Percentiles rank a stretch among this genome's conserved stretches.
Conservation (phyloP, 2,888 invertebrate species). For the Cephalotes varians region DNA sequence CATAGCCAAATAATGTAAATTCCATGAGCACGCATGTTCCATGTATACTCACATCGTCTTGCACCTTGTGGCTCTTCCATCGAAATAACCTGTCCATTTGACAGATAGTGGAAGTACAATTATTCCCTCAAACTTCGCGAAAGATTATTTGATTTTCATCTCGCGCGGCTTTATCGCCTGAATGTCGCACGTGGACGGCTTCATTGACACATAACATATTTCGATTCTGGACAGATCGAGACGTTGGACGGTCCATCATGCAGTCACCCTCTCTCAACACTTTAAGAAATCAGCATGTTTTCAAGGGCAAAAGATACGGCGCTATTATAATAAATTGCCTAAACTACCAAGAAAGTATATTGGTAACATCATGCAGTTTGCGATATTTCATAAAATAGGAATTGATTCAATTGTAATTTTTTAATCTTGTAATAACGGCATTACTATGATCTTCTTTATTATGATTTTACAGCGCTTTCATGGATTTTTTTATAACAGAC, state of each 20-base stretch:
- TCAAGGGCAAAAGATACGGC: background rate
- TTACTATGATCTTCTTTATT: background rate
- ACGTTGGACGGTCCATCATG: background rate
- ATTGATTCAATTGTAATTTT: background rate
- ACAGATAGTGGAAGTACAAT: conserved; percentile 25
- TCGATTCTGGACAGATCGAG: conserved; percentile 7
- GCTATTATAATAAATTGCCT: background rate
- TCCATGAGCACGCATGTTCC: background rate
- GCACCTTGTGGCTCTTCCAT: conserved; percentile 83
- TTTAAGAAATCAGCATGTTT: background rate
- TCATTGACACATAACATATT: background rate
- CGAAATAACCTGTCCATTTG: conserved; percentile 83
- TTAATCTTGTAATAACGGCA: background rate
- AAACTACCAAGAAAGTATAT: background rate
- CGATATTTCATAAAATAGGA: background rate
- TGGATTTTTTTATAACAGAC: background rate
- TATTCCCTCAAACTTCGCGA: background rate
- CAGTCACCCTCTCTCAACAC: background rate
- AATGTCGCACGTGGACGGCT: conserved; percentile 48
- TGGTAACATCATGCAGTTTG: background rate
- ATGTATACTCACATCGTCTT: conserved; percentile 81
- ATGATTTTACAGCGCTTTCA: background rate
- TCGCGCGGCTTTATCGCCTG: background rate
- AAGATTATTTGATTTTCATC: conserved; percentile 10
- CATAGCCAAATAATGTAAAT: conserved; percentile 75